Evolutionary conservation across 2,888 invertebrate genomes (phyloP).

Genomic region (Lasioglossum pauxillum): DNA sequence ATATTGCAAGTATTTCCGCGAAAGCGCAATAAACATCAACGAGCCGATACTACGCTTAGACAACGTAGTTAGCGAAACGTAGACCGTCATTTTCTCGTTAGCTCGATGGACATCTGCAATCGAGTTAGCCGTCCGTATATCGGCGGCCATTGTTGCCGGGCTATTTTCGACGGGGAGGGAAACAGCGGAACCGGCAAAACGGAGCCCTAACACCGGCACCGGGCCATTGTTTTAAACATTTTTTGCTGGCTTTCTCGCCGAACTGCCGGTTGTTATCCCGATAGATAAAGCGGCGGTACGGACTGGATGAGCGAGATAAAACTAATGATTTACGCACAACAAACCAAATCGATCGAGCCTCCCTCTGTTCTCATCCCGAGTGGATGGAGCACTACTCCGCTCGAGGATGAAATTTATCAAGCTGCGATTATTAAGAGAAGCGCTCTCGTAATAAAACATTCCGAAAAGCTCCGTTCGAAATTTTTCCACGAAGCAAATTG

Average conservation of each 20-base stretch:
- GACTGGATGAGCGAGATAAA: conserved; percentile 83
- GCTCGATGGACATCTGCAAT: conserved; percentile 48
- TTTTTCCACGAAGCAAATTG: not conserved
- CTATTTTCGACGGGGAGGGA: conserved; percentile 52
- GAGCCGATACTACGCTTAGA: conserved; percentile 33
- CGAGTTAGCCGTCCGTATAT: conserved; percentile 44
- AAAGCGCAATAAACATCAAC: not conserved
- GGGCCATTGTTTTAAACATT: conserved; percentile 77
- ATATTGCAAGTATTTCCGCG: not conserved
- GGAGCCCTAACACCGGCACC: conserved; percentile 56
- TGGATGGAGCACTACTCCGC: conserved; percentile 74
- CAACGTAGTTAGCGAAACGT: conserved; percentile 26
- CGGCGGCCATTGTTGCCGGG: conserved; percentile 54
- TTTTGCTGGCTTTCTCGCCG: conserved; percentile 74
- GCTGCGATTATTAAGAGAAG: conserved; percentile 31
- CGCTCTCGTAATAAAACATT: not conserved
- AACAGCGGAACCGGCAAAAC: conserved; percentile 48
- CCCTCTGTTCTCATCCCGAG: conserved; percentile 70
- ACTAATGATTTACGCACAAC: conserved; percentile 82
- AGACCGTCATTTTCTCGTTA: conserved; percentile 53
- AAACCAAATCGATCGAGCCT: conserved; percentile 38
- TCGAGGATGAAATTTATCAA: conserved; percentile 63
- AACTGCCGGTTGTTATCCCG: conserved; percentile 79
- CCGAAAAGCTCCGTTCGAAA: not conserved
- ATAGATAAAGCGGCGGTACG: conserved; percentile 82